phyloP scores from a whole-genome alignment of 1,140 invertebrate genomes.

The Rhyacophila brunnea region DNA sequence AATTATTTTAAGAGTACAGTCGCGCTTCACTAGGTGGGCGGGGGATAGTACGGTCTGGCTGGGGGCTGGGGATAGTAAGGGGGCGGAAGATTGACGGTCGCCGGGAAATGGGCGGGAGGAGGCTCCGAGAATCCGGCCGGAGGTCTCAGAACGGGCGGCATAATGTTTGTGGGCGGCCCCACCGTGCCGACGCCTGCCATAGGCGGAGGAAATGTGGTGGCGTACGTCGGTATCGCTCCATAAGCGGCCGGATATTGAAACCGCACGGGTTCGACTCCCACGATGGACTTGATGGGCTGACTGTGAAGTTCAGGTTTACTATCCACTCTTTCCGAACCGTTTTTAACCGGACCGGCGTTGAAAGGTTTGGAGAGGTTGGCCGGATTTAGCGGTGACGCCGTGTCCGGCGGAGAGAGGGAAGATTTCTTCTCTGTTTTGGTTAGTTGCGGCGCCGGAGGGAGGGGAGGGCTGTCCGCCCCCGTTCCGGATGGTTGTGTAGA shows the following conservation, averaged over 20 bases:
- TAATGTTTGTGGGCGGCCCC: slow-evolving; percentile 26
- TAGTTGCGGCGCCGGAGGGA: slow-evolving; percentile 40
- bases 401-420: slow-evolving; percentile 52
- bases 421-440: slow-evolving; percentile 52
- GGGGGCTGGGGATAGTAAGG: slow-evolving; percentile 43
- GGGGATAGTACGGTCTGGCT: slow-evolving; percentile 48
- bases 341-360: slow-evolving; percentile 42
- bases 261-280: slow-evolving; percentile 32
- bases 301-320: slow-evolving; percentile 41
- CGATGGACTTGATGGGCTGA: slow-evolving; percentile 39
- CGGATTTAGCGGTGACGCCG: slow-evolving; percentile 48
- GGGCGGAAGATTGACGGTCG: slow-evolving; percentile 44
- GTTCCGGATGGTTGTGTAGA: slow-evolving; percentile 62
- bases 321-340: slow-evolving; percentile 41
- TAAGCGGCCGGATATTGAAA: slow-evolving; percentile 41
- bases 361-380: slow-evolving; percentile 38
- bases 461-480: slow-evolving; percentile 62
- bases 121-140: slow-evolving; percentile 26
- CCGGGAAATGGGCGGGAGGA: slow-evolving; percentile 37
- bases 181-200: slow-evolving; percentile 42
- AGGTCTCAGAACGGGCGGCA: slow-evolving; percentile 19
- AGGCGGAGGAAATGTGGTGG: slow-evolving; percentile 41
- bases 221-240: slow-evolving; percentile 40
- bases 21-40: slow-evolving; percentile 37
- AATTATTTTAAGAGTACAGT: background rate